phyloP scores from a whole-genome alignment of 2,888 invertebrate genomes.

The Sarcophaga caerulescens region DNA sequence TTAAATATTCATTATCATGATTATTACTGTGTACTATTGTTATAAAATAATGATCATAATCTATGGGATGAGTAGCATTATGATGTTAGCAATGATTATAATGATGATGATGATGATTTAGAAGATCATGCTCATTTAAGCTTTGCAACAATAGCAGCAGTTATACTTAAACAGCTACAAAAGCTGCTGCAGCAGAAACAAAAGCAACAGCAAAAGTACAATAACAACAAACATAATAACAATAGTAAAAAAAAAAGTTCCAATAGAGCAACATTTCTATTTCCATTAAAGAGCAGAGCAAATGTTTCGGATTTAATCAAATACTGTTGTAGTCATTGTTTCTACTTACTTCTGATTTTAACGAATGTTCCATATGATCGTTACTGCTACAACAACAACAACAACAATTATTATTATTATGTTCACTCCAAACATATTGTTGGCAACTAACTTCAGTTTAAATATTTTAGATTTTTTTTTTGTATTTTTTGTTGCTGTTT shows the following conservation, averaged over 20 bases:
- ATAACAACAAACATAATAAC: not conserved
- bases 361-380: not conserved
- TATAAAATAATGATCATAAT: conserved; percentile 46
- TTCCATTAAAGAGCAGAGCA: conserved; percentile 51
- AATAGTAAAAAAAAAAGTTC: not conserved
- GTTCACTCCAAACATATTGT: conserved; percentile 45
- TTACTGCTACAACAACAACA: not conserved
- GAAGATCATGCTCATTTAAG: conserved; percentile 58
- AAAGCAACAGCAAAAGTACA: conserved; percentile 22
- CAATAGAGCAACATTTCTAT: conserved; percentile 26
- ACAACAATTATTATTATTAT: not conserved
- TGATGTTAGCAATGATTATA: conserved; percentile 51
- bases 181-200: not conserved
- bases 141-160: not conserved
- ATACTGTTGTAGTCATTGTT: conserved; percentile 5
- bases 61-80: conserved; percentile 37
- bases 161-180: conserved; percentile 15
- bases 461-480: conserved; percentile 50
- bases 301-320: conserved; percentile 19
- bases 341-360: not conserved
- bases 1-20: conserved; percentile 42
- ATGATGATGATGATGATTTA: conserved; percentile 65
- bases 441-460: conserved; percentile 68
- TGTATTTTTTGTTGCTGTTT: conserved; percentile 33
- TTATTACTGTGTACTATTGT: conserved; percentile 22